Conservation (phyloP, 2,113 vertebrate species). For the Tupaia chinensis region DNA sequence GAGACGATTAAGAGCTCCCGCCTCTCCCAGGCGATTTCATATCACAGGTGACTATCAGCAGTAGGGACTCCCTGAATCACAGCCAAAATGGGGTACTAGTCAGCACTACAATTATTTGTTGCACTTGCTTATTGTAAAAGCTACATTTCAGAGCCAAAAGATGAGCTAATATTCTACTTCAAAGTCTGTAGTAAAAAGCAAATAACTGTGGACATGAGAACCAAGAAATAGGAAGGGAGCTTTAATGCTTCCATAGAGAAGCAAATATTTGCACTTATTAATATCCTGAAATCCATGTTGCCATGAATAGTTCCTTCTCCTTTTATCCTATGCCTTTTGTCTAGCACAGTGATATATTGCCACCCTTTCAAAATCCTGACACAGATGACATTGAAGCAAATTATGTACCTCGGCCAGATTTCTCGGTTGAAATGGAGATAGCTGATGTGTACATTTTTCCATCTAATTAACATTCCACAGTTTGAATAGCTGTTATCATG, state of each 20-base stretch:
- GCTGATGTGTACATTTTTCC: slow-evolving; percentile 78
- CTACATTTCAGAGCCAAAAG: slow-evolving; percentile 60
- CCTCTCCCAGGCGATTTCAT: neutral
- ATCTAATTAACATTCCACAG: slow-evolving; percentile 86
- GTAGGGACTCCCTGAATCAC: neutral
- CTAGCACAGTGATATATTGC: slow-evolving; percentile 61
- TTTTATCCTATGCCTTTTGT: slow-evolving; percentile 71
- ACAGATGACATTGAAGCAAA: slow-evolving; percentile 83
- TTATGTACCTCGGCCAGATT: slow-evolving; percentile 81
- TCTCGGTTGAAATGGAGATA: slow-evolving; percentile 79
- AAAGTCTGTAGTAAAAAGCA: slow-evolving; percentile 70
- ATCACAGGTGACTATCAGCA: slow-evolving; percentile 19
- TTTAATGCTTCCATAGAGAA: slow-evolving; percentile 69
- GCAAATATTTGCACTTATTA: slow-evolving; percentile 79
- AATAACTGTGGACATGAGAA: slow-evolving; percentile 67
- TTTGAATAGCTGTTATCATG: slow-evolving; percentile 83
- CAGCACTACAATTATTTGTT: slow-evolving; percentile 18
- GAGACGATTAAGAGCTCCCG: neutral
- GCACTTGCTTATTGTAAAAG: slow-evolving; percentile 52
- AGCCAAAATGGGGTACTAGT: slow-evolving; percentile 38
- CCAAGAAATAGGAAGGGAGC: slow-evolving; percentile 61
- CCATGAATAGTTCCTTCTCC: slow-evolving; percentile 58
- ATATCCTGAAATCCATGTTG: slow-evolving; percentile 69
- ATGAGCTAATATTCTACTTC: slow-evolving; percentile 60
- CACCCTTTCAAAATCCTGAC: slow-evolving; percentile 83